Percentiles rank a stretch among this genome's conserved stretches.
Evolutionary conservation across 2,113 vertebrate species (phyloP).

Genomic region (Otolemur garnettii): DNA sequence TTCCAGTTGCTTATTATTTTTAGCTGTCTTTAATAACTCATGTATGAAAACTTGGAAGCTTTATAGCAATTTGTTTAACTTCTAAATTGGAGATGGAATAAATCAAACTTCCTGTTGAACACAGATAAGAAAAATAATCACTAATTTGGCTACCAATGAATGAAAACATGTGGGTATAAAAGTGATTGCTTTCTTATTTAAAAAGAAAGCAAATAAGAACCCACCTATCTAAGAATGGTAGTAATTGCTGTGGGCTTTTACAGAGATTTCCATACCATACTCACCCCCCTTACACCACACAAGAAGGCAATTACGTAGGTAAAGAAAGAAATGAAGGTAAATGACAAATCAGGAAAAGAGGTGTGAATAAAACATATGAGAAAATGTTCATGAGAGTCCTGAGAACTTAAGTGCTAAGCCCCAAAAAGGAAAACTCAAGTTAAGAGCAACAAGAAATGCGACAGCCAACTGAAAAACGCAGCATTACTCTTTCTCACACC

Average conservation of each 20-base stretch:
- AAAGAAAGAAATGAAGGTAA: conserved; percentile 5
- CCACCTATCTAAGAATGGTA: neutral
- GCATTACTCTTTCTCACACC: neutral
- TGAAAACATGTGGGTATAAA: neutral
- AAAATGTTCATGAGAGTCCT: neutral
- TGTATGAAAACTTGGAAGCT: conserved; percentile 66
- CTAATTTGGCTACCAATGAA: conserved; percentile 71
- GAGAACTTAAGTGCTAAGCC: neutral
- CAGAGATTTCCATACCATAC: neutral
- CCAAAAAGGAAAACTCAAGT: neutral
- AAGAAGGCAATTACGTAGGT: conserved; percentile 1
- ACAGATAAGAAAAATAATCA: conserved; percentile 75
- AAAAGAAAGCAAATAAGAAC: conserved; percentile 26
- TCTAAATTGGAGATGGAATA: conserved; percentile 60
- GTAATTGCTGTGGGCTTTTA: conserved; percentile 9
- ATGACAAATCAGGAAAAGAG: conserved; percentile 37
- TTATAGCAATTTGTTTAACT: conserved; percentile 63
- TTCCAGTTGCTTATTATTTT: conserved; percentile 39
- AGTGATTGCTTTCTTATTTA: conserved; percentile 45
- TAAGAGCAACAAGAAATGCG: neutral
- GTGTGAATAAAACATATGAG: neutral
- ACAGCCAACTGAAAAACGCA: neutral
- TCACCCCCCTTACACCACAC: neutral
- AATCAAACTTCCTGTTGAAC: conserved; percentile 73
- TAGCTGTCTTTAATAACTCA: conserved; percentile 63